Base-by-base conservation (phyloP, 2,888 invertebrate genomes). In the Trichopria drosophilae region DNA sequence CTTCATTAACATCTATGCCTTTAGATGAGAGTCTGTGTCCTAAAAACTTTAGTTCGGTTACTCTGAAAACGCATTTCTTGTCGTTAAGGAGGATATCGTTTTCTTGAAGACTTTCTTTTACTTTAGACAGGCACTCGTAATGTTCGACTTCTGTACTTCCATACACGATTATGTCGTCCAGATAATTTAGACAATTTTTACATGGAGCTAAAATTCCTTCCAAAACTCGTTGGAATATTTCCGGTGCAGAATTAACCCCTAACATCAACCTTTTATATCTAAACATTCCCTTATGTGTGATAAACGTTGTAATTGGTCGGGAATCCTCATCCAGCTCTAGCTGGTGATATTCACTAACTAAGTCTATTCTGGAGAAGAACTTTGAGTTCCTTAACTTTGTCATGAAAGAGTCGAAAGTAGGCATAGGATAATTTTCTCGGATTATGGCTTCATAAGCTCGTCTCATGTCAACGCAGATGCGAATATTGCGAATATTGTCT, bases 161-260 rank as follows among this genome's bases (percentile, higher is more conserved):
- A n/a, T n/a, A n/a, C n/a, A n/a, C n/a, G n/a, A 16, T 55, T 45
- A 61, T 53, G n/a, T n/a, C n/a, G n/a, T n/a, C n/a, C n/a, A n/a
- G n/a, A n/a, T n/a, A n/a, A 24, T 24, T 24, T 10, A 42, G 16
- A 4, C 35, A 26, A 5, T 45, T 42, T 70, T 68, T 19, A 46
- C 2, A 63, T 64, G 59, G 32, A 9, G 32, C 18, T n/a, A 32
- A 32, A n/a, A 39, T 36, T 10, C 9, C 23, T 16, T 34, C 34
- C 5, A 43, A 10, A 16, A 23, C 19, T 13, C 24, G 22, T 59
- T 77, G 73, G 53, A 75, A 77, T 2, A 73, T 59, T 61, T 77
- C 78, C 1, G 73, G 71, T 4, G 78, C 78, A 40, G 72, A 73
- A 2, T 61, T 62, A 7, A 77, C 67, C 0, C 73, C 73, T 51